A percentile compares a stretch with the other conserved stretches of the same genome.
These are phyloP conservation scores for Sarcophaga caerulescens DNA, from an alignment of 2,888 invertebrate species.

Conservation along the genomic window DNA sequence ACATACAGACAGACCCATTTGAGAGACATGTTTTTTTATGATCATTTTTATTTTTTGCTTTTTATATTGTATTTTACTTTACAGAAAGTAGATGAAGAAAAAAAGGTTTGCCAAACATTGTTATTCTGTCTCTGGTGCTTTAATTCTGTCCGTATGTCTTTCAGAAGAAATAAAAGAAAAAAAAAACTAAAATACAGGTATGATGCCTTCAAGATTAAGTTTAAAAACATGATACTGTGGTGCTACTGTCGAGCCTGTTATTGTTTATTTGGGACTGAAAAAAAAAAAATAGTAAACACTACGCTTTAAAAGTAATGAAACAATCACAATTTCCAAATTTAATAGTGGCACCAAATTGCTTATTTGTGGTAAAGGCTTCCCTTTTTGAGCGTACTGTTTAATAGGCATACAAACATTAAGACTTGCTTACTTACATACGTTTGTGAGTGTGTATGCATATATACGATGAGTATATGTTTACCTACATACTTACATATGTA, in stretches of 20 bases:
- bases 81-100: neutral
- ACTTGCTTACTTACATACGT: neutral
- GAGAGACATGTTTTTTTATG: conserved; percentile 48
- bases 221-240: conserved; percentile 59
- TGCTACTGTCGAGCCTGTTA: conserved; percentile 57
- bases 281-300: neutral
- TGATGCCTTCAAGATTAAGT: conserved; percentile 57
- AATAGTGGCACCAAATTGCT: neutral
- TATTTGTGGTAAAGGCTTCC: neutral
- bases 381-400: neutral
- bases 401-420: neutral
- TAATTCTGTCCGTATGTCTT: conserved; percentile 19
- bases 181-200: conserved; percentile 35
- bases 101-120: conserved; percentile 55
- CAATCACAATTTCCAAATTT: neutral
- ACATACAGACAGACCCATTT: conserved; percentile 13
- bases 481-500: neutral
- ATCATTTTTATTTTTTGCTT: conserved; percentile 15
- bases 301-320: neutral
- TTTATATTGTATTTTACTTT: conserved; percentile 8
- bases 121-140: conserved; percentile 24
- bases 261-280: neutral
- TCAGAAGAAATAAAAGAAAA: neutral
- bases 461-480: neutral
- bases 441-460: neutral